A percentile compares a stretch with the other conserved stretches of the same genome.
phyloP scores from a whole-genome alignment of 2,113 vertebrate species.

The Laterallus jamaicensis region DNA sequence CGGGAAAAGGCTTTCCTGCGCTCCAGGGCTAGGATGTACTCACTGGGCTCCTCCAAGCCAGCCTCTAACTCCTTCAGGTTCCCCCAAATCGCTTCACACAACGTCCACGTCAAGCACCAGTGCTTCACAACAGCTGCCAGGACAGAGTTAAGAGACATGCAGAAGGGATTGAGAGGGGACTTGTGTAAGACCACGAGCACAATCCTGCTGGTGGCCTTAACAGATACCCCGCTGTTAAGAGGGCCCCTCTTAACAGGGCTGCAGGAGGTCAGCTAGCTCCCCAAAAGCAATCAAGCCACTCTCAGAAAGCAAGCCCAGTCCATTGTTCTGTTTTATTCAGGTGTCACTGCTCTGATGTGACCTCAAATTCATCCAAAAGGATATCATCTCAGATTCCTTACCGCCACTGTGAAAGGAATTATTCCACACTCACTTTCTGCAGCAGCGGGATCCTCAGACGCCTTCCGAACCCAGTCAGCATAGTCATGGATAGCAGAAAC shows the following conservation, averaged over 20 bases:
- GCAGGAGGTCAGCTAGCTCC: not conserved
- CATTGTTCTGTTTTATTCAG: not conserved
- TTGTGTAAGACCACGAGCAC: accelerated
- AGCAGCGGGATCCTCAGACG: conserved; percentile 36
- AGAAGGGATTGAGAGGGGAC: not conserved
- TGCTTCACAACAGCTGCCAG: conserved; percentile 76
- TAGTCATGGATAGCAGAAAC: conserved; percentile 90
- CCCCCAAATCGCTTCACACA: conserved; percentile 93
- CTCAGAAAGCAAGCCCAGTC: not conserved
- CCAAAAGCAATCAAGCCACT: not conserved
- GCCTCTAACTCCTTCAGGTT: conserved; percentile 75
- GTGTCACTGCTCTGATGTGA: not conserved
- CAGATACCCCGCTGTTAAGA: not conserved
- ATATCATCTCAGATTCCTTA: not conserved
- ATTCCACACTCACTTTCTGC: conserved; percentile 72
- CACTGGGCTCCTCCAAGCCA: conserved; percentile 65
- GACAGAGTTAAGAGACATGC: not conserved
- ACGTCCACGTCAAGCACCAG: conserved; percentile 90
- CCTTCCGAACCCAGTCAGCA: conserved; percentile 81
- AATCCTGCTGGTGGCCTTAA: too few species aligned
- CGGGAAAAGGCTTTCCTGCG: conserved; percentile 86
- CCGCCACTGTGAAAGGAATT: accelerated
- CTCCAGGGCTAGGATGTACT: conserved; percentile 82
- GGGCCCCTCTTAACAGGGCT: too few species aligned
- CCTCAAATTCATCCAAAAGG: not conserved